Conservation (phyloP, 1,140 invertebrate species). For the Zaprionus capensis region DNA sequence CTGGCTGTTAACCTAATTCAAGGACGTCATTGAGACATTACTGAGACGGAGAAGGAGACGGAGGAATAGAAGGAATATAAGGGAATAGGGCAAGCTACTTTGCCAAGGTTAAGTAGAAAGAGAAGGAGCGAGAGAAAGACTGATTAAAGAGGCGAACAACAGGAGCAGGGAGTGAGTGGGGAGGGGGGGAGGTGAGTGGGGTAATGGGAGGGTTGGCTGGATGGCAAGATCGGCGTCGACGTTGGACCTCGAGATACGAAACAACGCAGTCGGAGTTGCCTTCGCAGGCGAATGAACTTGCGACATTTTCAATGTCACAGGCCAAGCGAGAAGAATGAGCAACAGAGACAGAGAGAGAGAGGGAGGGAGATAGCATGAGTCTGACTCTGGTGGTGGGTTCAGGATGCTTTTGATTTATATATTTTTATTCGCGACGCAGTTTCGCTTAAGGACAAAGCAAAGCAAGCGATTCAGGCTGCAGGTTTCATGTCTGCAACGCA, state of each 20-base stretch:
- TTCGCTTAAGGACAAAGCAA: slow-evolving; percentile 67
- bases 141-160: slow-evolving; percentile 10
- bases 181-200: no score
- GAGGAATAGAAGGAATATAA: slow-evolving; percentile 63
- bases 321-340: not conserved
- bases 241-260: slow-evolving; percentile 34
- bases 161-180: not conserved
- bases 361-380: not conserved
- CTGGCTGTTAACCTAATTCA: slow-evolving; percentile 83
- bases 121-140: not conserved
- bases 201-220: slow-evolving; percentile 8
- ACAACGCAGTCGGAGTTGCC: not conserved
- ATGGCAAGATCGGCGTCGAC: slow-evolving; percentile 25
- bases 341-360: not conserved
- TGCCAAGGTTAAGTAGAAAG: slow-evolving; percentile 70
- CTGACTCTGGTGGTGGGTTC: slow-evolving; percentile 59
- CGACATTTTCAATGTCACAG: slow-evolving; percentile 77
- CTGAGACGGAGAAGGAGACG: slow-evolving; percentile 21
- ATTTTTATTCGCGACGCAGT: slow-evolving; percentile 76
- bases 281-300: slow-evolving; percentile 73
- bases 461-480: slow-evolving; percentile 17
- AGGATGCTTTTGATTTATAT: slow-evolving; percentile 74
- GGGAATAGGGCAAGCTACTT: slow-evolving; percentile 84
- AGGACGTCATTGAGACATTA: slow-evolving; percentile 84
- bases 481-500: slow-evolving; percentile 50